phyloP scores from a whole-genome alignment of 2,888 invertebrate genomes.

The Drosophila tanythrix region DNA sequence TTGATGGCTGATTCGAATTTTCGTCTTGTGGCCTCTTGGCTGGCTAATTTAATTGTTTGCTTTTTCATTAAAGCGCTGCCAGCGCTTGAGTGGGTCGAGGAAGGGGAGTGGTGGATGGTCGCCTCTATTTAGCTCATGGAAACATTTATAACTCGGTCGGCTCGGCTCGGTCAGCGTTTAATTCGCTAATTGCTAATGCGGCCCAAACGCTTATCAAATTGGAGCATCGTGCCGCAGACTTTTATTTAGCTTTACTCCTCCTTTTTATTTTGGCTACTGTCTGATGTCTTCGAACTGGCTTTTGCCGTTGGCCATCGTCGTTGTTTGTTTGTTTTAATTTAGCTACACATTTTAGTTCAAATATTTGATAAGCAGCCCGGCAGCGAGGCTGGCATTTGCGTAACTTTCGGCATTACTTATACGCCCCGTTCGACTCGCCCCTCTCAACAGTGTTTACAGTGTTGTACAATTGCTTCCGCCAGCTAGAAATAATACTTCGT shows the following conservation, averaged over 20 bases:
- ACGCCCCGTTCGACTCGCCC: constrained; percentile 42
- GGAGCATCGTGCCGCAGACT: constrained; percentile 70
- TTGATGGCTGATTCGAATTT: constrained; percentile 63
- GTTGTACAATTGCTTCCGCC: constrained; percentile 59
- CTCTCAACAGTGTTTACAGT: constrained; percentile 55
- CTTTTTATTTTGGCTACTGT: constrained; percentile 51
- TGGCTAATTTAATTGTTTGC: constrained; percentile 80
- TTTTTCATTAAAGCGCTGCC: constrained; percentile 69
- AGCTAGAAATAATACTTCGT: constrained; percentile 6
- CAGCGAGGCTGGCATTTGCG: constrained; percentile 53
- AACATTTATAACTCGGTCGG: constrained; percentile 75
- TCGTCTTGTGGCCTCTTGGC: constrained; percentile 63
- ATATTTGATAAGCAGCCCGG: constrained; percentile 72
- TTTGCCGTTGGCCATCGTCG: constrained; percentile 22
- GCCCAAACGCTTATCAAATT: constrained; percentile 73
- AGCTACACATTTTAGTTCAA: constrained; percentile 77
- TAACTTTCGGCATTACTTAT: constrained; percentile 72
- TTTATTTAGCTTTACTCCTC: constrained; percentile 54
- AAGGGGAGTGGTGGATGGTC: constrained; percentile 4
- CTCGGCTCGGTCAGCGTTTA: constrained; percentile 65
- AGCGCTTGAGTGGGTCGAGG: constrained; percentile 19
- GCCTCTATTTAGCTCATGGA: constrained; percentile 72
- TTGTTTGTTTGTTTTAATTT: constrained; percentile 69
- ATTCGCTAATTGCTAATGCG: constrained; percentile 80
- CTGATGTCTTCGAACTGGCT: constrained; percentile 40